These are phyloP conservation scores for Oscheius myriophilus DNA, from an alignment of 2,888 invertebrate species.

Conservation along the genomic window DNA sequence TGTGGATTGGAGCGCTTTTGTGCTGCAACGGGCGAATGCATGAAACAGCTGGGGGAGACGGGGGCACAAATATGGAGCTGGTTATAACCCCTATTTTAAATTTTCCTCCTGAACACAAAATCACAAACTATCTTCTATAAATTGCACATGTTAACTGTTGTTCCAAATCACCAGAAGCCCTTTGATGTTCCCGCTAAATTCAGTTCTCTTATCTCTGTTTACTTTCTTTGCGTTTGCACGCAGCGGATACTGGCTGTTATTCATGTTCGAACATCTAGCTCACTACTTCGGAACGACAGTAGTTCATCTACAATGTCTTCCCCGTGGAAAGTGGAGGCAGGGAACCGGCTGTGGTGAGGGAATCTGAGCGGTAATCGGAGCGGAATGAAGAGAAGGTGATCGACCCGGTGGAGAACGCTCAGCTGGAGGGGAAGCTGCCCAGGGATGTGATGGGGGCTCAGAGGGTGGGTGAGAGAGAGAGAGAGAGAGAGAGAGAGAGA, in stretches of 20 bases:
- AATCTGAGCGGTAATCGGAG: constrained; percentile 28
- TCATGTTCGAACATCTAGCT: constrained; percentile 15
- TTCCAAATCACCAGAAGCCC: too few relatives aligned
- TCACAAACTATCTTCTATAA: too few relatives aligned
- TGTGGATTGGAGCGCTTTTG: constrained; percentile 5
- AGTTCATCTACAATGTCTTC: constrained; percentile 1
- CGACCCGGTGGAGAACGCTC: constrained; percentile 40
- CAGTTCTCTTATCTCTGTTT: too few relatives aligned
- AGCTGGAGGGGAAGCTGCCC: constrained; percentile 35
- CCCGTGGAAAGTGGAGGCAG: not conserved
- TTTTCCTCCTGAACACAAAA: too few relatives aligned
- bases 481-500: too few relatives aligned
- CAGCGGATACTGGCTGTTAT: not conserved
- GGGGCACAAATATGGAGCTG: too few relatives aligned
- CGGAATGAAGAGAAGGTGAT: constrained; percentile 33
- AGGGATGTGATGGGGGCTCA: constrained; percentile 16
- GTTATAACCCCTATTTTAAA: too few relatives aligned
- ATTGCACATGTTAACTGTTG: too few relatives aligned
- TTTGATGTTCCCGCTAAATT: too few relatives aligned
- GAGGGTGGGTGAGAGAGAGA: constrained; percentile 17
- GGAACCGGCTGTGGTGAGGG: constrained; percentile 27
- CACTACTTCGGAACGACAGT: constrained; percentile 13
- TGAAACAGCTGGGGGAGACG: too few relatives aligned
- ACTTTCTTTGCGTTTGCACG: too few relatives aligned
- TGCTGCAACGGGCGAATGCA: too few relatives aligned